phyloP scores from a whole-genome alignment of 2,888 invertebrate species.

The Hypomecis punctinalis region DNA sequence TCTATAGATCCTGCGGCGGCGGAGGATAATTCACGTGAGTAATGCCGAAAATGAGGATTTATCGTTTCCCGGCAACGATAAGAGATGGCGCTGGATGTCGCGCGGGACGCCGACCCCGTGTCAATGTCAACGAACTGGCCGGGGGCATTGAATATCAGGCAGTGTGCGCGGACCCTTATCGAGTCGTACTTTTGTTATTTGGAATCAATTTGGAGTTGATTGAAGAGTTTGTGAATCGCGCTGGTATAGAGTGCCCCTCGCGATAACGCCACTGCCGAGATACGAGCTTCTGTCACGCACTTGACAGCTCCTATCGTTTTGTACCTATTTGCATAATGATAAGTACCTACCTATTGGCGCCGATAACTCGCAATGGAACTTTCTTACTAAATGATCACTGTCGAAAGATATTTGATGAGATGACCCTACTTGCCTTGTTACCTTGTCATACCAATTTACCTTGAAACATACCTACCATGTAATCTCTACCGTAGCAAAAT shows the following conservation, averaged over 20 bases:
- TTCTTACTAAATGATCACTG: background rate
- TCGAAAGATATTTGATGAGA: too few relatives aligned
- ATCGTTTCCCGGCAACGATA: constrained; percentile 52
- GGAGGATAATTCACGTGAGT: constrained; percentile 71
- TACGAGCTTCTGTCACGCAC: constrained; percentile 7
- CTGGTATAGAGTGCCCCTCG: constrained; percentile 33
- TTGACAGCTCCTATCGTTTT: constrained; percentile 6
- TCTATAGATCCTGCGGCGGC: constrained; percentile 53
- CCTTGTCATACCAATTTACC: too few relatives aligned
- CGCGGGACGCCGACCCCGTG: constrained; percentile 55
- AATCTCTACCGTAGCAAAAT: too few relatives aligned
- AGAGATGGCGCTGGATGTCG: constrained; percentile 76
- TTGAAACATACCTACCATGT: too few relatives aligned
- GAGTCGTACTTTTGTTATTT: constrained; percentile 54
- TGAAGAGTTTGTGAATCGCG: constrained; percentile 32
- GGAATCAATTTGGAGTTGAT: constrained; percentile 26
- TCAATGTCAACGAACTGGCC: constrained; percentile 77
- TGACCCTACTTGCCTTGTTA: too few relatives aligned
- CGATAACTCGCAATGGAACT: background rate
- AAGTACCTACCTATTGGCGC: background rate
- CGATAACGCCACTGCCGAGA: constrained; percentile 27
- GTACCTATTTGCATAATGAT: constrained; percentile 14
- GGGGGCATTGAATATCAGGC: constrained; percentile 49
- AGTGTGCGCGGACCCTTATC: constrained; percentile 55
- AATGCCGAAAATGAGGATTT: constrained; percentile 53